Conservation (phyloP, 1,140 invertebrate genomes). For the Cryptotermes secundus region DNA sequence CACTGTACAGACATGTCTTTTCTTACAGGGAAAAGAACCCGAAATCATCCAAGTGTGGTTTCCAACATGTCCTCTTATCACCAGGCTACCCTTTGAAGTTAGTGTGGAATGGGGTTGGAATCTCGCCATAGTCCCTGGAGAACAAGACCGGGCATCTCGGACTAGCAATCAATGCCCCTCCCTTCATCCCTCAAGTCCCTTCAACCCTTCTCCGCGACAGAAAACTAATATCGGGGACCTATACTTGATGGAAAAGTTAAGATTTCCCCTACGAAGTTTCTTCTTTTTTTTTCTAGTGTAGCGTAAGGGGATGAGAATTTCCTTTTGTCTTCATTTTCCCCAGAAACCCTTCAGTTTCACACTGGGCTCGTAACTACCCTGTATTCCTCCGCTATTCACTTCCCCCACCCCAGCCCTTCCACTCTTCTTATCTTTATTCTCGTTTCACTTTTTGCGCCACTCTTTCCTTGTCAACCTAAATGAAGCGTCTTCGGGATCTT, state of each 20-base stretch:
- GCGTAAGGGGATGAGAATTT: constrained; percentile 11
- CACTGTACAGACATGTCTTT: background rate
- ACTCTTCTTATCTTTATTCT: background rate
- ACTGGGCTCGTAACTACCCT: background rate
- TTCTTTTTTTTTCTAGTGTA: background rate
- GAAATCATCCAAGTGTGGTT: constrained; percentile 3
- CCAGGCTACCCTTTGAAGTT: background rate
- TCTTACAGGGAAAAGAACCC: background rate
- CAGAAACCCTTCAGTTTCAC: background rate
- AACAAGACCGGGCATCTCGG: background rate
- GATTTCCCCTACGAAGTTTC: constrained; percentile 18
- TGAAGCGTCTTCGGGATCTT: background rate
- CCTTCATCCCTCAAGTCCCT: background rate
- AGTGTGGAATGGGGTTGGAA: background rate
- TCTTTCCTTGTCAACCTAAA: background rate
- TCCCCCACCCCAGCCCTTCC: too few relatives aligned
- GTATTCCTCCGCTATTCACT: too few relatives aligned
- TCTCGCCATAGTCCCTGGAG: background rate
- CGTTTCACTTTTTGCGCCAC: background rate
- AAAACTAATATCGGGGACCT: background rate
- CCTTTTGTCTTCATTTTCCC: background rate
- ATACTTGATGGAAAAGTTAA: constrained; percentile 16
- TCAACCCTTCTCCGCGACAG: background rate
- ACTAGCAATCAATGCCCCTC: background rate
- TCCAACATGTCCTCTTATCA: background rate